Evolutionary conservation across 1,140 invertebrate genomes (phyloP).

Genomic region (Anastrepha ludens): DNA sequence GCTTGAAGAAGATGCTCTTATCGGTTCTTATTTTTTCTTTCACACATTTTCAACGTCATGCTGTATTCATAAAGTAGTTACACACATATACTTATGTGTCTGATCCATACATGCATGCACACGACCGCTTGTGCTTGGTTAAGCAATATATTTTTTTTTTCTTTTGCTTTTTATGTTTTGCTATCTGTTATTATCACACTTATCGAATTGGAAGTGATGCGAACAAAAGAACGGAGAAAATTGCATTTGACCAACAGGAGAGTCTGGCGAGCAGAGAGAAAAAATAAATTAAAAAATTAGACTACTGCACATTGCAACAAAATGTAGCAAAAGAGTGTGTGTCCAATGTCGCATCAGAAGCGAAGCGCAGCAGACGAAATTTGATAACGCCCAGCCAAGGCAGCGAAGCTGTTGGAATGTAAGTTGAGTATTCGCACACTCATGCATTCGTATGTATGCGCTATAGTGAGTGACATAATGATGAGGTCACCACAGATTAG

Average conservation of each 20-base stretch:
- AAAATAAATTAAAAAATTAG: neutral
- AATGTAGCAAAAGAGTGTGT: neutral
- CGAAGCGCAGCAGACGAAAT: constrained; percentile 23
- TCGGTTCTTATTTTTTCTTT: neutral
- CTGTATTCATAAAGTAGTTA: neutral
- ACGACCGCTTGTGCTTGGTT: no score
- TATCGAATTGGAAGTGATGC: constrained; percentile 43
- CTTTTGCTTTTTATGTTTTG: neutral
- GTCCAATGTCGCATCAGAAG: constrained; percentile 3
- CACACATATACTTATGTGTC: neutral
- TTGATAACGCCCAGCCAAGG: neutral
- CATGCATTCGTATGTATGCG: neutral
- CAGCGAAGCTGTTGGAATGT: constrained; percentile 31
- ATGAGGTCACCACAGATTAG: no score
- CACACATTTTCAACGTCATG: neutral
- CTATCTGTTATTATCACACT: constrained; percentile 35
- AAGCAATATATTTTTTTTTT: no score
- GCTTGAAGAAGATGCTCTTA: constrained; percentile 13
- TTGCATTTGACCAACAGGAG: constrained; percentile 32
- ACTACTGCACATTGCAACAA: constrained; percentile 13
- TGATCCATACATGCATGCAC: no score
- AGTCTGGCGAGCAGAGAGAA: neutral
- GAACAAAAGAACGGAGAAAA: constrained; percentile 41
- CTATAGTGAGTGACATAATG: no score
- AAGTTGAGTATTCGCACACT: neutral